Base-by-base conservation (phyloP, 2,888 invertebrate species). In the Calameuta pallipes region DNA sequence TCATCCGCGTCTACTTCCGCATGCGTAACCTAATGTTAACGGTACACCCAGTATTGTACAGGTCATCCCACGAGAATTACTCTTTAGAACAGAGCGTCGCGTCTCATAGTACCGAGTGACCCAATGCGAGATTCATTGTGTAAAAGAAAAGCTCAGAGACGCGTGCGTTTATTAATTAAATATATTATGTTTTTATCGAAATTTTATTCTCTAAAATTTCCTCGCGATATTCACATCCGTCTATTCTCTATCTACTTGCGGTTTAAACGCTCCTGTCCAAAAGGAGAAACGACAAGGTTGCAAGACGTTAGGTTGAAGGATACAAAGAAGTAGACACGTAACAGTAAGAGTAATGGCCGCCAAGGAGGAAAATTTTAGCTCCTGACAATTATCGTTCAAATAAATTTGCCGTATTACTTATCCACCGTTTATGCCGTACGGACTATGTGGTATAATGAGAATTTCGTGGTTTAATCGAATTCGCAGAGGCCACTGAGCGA, bases 1-100 rank as follows among this genome's bases (percentile, higher is more conserved):
- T 56, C 23, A 56, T 56, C 41, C 41, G 41, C 41, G 23, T 56
- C 23, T 56, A 56, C 41, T 56, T 56, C 41, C 41, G 41, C 41
- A 56, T 56, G 41, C 41, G 41, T 56, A 56, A 56, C 23, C 23
- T 82, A 85, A 85, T 86, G 85, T 85, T 87, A 88, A 88, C 87
- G 87, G 87, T 83, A 81, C 23, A 56, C 82, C 82, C 84, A 85
- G 85, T 88, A 86, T 88, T 85, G 84, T 81, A 79, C 84, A 56
- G 41, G 23, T 56, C 41, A 56, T 56, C 15, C 41, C 41, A 56
- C 1, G 41, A 56, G 41, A 56, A 6, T 56, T 80, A 82, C 85
- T 84, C 81, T 86, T 85, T 85, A 83, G 85, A 87, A 87, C 84
- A 82, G 84, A 84, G 85, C 85, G 84, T 85, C 84, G 83, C 86